A percentile compares a stretch with the other conserved stretches of the same genome.
Conservation (phyloP, 2,113 vertebrate genomes). For the Triplophysa siluroides region DNA sequence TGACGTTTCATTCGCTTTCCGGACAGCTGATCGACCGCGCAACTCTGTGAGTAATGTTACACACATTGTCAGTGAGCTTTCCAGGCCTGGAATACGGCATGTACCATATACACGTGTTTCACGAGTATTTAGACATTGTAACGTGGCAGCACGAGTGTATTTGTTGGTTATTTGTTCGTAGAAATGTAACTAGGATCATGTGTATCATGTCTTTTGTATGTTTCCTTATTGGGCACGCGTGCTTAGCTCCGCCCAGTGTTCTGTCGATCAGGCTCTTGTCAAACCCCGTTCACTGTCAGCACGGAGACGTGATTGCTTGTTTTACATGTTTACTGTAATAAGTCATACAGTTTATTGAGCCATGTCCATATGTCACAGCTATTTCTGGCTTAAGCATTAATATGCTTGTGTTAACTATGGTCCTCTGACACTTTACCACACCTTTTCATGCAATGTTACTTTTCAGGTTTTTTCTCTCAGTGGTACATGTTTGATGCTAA, state of each 20-base stretch:
- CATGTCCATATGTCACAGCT: background rate
- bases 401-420: background rate
- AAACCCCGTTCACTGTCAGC: background rate
- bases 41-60: conserved; percentile 9
- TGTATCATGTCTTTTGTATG: background rate
- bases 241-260: conserved; percentile 17
- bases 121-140: background rate
- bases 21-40: conserved; percentile 1
- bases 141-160: background rate
- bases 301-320: background rate
- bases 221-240: background rate
- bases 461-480: background rate
- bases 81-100: background rate
- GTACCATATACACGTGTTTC: background rate
- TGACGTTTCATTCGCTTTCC: conserved; percentile 5
- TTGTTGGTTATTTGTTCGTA: background rate
- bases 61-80: background rate
- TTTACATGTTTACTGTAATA: background rate
- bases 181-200: background rate
- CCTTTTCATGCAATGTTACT: conserved; percentile 33
- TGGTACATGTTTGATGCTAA: background rate
- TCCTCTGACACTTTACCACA: background rate
- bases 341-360: background rate
- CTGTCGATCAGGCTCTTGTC: background rate
- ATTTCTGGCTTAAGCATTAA: background rate